Base-by-base conservation (phyloP, 2,113 vertebrate genomes). In the Rhinogobius similis region DNA sequence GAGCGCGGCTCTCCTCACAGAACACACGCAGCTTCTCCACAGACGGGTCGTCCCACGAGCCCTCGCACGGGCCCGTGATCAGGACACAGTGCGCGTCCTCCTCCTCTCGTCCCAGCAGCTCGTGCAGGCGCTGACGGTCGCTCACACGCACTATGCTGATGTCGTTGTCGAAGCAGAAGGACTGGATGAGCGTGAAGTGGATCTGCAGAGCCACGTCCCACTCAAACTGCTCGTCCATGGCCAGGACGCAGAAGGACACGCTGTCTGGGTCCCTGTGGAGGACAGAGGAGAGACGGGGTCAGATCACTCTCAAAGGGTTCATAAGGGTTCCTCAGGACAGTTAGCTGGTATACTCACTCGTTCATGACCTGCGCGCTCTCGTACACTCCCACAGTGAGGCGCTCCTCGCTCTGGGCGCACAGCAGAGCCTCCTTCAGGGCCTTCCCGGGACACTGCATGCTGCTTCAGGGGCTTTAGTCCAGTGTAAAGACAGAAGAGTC, bases 351-450 rank as follows among this genome's bases (percentile, higher is more conserved):
- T 41, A 97, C 97, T 97, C 86, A 98, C 97, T 96, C 92, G 64
- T 95, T 98, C 94, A 98, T 95, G 44, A 98, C 93, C 87, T 97
- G 96, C 55, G 97, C 97, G 16, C 96, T 96, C 90, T 98, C 96
- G 44, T 98, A 96, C 75, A 98, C 96, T 43, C 97, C 96, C 1
- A 94, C 93, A 4, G 97, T 99, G 71, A 98, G 94, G 55, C 94
- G 94, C 53, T 93, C 90, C 67, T 97, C 95, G 32, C 89, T 91
- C 87, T 93, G 93, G 0, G 97, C 96, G 5, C 93, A 93, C 62
- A 92, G 77, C 87, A 98, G 88, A 58, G 97, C 90, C 61, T 98
- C 94, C 10, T 90, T 93, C 74, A 99, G 94, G 91, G 94, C 93
- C 93, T 90, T 93, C 94, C 95, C 95, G 23, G 95, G 92, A 26